Evolutionary conservation across 2,888 invertebrate species (phyloP).

Genomic region (Drosophila kambysellisi): DNA sequence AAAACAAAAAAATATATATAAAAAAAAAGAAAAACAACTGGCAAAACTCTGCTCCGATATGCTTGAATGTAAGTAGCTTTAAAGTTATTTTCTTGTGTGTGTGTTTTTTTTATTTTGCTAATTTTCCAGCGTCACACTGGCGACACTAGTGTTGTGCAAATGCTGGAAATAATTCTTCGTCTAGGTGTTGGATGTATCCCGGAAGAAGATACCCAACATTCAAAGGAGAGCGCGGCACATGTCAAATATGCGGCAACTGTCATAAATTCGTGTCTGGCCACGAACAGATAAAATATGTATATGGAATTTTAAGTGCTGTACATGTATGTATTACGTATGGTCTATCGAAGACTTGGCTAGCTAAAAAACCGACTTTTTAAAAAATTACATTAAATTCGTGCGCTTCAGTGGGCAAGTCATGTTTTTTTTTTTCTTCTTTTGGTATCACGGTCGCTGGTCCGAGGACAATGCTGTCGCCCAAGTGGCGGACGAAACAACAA

Average conservation of each 20-base stretch:
- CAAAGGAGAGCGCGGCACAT: conserved; percentile 27
- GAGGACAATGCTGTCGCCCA: conserved; percentile 67
- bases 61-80: conserved; percentile 57
- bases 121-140: conserved; percentile 65
- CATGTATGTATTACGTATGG: conserved; percentile 10
- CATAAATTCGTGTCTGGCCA: conserved; percentile 73
- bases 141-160: conserved; percentile 56
- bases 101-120: conserved; percentile 18
- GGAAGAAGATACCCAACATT: conserved; percentile 11
- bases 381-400: conserved; percentile 78
- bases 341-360: conserved; percentile 43
- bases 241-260: conserved; percentile 68
- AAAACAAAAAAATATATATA: not conserved
- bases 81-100: conserved; percentile 45
- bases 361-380: conserved; percentile 71
- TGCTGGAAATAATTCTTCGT: conserved; percentile 48
- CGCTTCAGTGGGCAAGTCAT: conserved; percentile 76
- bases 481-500: conserved; percentile 62
- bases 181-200: conserved; percentile 64
- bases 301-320: conserved; percentile 13
- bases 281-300: conserved; percentile 60
- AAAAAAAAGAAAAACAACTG: conserved; percentile 34
- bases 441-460: conserved; percentile 56
- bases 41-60: conserved; percentile 58
- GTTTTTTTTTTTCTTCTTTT: conserved; percentile 42